A percentile compares a stretch with the other conserved stretches of the same genome.
Evolutionary conservation across 92 coral and sea anemone species (phyloP).

Genomic region (Epizoanthus ramosus): DNA sequence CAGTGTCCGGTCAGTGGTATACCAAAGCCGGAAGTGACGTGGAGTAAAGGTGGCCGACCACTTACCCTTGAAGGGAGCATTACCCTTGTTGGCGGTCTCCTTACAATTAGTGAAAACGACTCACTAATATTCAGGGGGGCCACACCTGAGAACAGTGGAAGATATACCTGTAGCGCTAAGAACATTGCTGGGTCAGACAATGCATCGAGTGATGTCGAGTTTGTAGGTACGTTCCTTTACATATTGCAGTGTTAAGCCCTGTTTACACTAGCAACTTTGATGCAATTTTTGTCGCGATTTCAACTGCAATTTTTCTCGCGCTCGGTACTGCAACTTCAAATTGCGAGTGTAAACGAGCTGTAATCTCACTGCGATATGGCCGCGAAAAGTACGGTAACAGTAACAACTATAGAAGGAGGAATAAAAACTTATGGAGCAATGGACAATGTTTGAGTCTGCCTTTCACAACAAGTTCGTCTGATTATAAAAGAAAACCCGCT

Average conservation of each 20-base stretch:
- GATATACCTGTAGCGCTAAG: slow-evolving; percentile 67
- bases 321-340: not conserved
- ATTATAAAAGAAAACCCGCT: too few species aligned
- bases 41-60: slow-evolving; percentile 66
- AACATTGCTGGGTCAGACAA: slow-evolving; percentile 61
- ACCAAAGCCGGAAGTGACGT: slow-evolving; percentile 46
- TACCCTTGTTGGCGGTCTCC: not conserved
- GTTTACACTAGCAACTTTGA: too few species aligned
- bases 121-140: slow-evolving; percentile 60
- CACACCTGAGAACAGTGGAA: slow-evolving; percentile 57
- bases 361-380: too few species aligned
- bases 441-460: too few species aligned
- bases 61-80: slow-evolving; percentile 45
- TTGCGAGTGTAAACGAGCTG: too few species aligned
- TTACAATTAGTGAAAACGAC: slow-evolving; percentile 51
- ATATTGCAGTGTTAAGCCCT: not conserved
- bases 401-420: too few species aligned
- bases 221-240: slow-evolving; percentile 52
- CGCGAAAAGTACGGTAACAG: too few species aligned
- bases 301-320: too few species aligned
- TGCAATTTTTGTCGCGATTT: too few species aligned
- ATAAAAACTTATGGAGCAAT: too few species aligned
- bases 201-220: slow-evolving; percentile 48
- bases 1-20: slow-evolving; percentile 50
- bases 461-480: too few species aligned